phyloP scores from a whole-genome alignment of 2,113 vertebrate species.

The Scytalopus superciliaris region DNA sequence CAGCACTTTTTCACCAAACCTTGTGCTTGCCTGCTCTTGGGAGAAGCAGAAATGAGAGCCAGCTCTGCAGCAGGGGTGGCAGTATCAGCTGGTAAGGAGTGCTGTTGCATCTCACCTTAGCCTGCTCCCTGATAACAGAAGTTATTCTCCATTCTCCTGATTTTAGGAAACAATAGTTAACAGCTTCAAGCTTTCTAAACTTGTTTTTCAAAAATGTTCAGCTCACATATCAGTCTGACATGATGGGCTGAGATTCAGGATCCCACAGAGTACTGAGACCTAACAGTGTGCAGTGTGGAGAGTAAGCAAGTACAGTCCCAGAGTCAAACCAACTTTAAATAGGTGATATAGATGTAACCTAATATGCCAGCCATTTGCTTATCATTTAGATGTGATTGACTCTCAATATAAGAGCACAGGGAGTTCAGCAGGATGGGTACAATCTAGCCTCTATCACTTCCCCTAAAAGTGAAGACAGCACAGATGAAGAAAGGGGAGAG shows the following conservation, averaged over 20 bases:
- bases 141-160: background rate
- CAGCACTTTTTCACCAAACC: background rate
- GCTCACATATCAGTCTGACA: accelerated
- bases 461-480: background rate
- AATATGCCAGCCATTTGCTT: background rate
- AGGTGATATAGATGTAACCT: background rate
- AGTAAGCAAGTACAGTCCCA: background rate
- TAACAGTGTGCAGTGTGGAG: background rate
- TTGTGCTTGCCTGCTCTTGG: background rate
- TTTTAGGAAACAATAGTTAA: background rate
- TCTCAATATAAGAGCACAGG: background rate
- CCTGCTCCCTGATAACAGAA: background rate
- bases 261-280: background rate
- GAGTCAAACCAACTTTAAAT: background rate
- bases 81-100: background rate
- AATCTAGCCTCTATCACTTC: background rate
- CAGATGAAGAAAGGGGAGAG: background rate
- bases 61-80: background rate
- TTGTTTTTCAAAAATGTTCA: background rate
- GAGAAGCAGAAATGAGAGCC: background rate
- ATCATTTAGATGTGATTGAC: background rate
- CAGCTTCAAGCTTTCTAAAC: background rate
- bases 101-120: background rate
- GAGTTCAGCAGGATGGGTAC: background rate
- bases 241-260: background rate